These are phyloP conservation scores for Marmota monax DNA, from an alignment of 2,113 vertebrate genomes.

Conservation along the genomic window DNA sequence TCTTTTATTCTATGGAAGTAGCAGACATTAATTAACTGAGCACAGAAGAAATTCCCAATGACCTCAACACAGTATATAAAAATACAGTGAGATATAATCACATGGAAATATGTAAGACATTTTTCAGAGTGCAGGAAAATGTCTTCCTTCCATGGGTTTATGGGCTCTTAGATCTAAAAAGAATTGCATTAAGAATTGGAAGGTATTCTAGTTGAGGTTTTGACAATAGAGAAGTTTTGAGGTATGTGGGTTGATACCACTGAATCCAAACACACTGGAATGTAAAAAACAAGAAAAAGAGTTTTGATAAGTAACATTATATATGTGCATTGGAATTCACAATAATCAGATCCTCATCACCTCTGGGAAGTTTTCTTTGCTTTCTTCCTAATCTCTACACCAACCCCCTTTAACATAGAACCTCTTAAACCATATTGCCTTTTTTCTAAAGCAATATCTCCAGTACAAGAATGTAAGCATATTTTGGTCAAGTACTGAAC, in stretches of 20 bases:
- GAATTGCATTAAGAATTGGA: fast-evolving
- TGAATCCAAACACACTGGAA: fast-evolving
- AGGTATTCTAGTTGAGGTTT: background rate
- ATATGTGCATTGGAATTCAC: background rate
- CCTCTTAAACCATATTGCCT: background rate
- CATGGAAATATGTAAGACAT: background rate
- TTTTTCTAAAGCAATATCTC: background rate
- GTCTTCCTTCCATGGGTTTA: background rate
- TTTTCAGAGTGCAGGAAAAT: background rate
- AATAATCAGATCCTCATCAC: background rate
- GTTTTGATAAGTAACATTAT: fast-evolving
- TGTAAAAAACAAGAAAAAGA: background rate
- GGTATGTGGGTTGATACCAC: fast-evolving
- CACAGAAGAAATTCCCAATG: background rate
- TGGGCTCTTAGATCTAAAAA: background rate
- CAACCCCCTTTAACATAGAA: background rate
- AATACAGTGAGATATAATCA: background rate
- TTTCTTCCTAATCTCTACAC: background rate
- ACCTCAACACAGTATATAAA: background rate
- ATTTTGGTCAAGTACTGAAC: background rate
- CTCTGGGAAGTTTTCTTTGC: background rate
- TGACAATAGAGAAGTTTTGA: too few species aligned
- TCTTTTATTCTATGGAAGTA: background rate
- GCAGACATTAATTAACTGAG: background rate
- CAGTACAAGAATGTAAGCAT: background rate